Evolutionary conservation across 2,888 invertebrate species (phyloP), one percentile per base, ranked within the genome.

Genomic region (Schizotus pectinicornis): DNA sequence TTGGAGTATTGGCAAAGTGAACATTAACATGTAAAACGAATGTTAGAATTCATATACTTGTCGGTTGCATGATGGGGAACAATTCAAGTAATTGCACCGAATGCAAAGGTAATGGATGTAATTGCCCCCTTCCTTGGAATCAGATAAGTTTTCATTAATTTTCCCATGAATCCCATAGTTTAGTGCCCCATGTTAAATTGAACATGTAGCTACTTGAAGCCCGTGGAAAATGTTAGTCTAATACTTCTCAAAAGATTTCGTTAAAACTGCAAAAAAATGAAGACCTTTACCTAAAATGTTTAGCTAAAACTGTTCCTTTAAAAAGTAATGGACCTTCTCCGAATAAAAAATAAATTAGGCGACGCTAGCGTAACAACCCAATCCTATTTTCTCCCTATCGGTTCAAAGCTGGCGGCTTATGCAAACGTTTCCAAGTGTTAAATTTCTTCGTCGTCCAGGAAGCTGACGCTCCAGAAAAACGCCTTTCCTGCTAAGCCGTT

Each of bases 401-500:
- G 22, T 5, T 22, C 22, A 5, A 22, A 22, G 22, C 5, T 22
- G 22, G 3, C 22, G 22, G 22, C 22, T 22, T 22, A 41, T 14
- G 2, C n/a, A 14, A 11, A 11, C 2, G 3, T 41, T 13, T 14
- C 11, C 11, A 41, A 41, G 11, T 41, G n/a, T n/a, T 14, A 41
- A 12, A 12, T 41, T 7, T 7, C 41, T 41, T 14, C 41, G 12
- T 32, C n/a, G 13, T 11, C 33, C 33, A 39, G 50, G 38, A 50
- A 14, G 33, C 22, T 22, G 9, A 30, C 37, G 55, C 37, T 43
- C 39, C 51, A 54, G 57, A 56, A 39, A 48, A 11, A 32, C 31
- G 11, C 7, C 35, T 33, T 46, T 61, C 22, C 22, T 22, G 22
- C 22, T 5, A 22, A 32, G 11, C 50, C 34, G 34, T 64, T 63